A percentile compares a stretch with the other conserved stretches of the same genome.
Evolutionary conservation across 2,888 invertebrate species (phyloP).

Genomic region (Furcula furcula): DNA sequence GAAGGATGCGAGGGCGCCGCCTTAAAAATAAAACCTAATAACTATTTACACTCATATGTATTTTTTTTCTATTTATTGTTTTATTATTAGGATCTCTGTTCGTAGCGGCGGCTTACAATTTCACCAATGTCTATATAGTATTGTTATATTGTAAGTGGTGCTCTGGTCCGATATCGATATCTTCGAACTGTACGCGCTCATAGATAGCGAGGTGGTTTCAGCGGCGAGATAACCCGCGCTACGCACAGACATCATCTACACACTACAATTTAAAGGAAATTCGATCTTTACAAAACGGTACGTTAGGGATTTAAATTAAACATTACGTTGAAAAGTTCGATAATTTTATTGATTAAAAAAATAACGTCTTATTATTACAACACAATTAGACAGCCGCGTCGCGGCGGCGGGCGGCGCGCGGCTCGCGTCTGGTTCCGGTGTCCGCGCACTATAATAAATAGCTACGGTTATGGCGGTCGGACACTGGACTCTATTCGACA

Average conservation of each 20-base stretch:
- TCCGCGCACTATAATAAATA: slow-evolving; percentile 1
- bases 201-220: not conserved
- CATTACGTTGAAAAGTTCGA: slow-evolving; percentile 24
- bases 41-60: slow-evolving; percentile 37
- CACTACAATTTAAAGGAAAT: slow-evolving; percentile 9
- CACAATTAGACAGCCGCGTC: slow-evolving; percentile 18
- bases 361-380: slow-evolving; percentile 30
- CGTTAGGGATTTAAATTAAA: slow-evolving; percentile 19
- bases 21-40: slow-evolving; percentile 21
- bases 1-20: slow-evolving; percentile 11
- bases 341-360: slow-evolving; percentile 32
- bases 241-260: slow-evolving; percentile 2
- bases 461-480: slow-evolving; percentile 2
- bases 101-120: not conserved
- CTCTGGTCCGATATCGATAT: too few relatives aligned
- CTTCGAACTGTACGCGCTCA: not conserved
- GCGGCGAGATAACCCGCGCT: not conserved
- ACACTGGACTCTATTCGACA: too few relatives aligned
- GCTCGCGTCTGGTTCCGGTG: not conserved
- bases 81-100: not conserved
- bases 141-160: too few relatives aligned
- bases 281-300: slow-evolving; percentile 1
- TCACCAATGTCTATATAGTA: too few relatives aligned
- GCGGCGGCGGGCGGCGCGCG: not conserved
- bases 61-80: slow-evolving; percentile 16